A percentile compares a stretch with the other conserved stretches of the same genome.
These are phyloP conservation scores for Oxyruncus cristatus DNA, from an alignment of 2,113 vertebrate species.

Conservation along the genomic window DNA sequence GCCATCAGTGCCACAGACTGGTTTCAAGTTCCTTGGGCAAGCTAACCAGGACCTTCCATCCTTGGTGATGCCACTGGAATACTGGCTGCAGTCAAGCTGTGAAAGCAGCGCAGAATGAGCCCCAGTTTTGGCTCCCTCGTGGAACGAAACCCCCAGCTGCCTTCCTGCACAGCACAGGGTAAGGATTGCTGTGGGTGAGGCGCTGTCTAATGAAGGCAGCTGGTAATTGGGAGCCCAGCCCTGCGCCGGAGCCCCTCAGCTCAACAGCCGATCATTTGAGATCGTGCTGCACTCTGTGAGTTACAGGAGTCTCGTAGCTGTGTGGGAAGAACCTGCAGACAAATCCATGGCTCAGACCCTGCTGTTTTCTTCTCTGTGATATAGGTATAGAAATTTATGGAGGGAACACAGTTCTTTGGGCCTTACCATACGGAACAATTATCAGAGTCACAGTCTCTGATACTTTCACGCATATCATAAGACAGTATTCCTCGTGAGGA, in stretches of 20 bases:
- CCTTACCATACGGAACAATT: neutral
- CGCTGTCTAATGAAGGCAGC: neutral
- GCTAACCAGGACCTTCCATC: neutral
- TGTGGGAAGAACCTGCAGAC: constrained; percentile 21
- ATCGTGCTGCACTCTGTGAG: neutral
- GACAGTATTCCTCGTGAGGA: neutral
- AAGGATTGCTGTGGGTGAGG: neutral
- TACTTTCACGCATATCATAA: neutral
- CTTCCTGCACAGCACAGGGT: neutral
- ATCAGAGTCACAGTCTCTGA: neutral
- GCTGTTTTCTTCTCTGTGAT: neutral
- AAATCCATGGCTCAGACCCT: neutral
- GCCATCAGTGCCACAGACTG: constrained; percentile 19
- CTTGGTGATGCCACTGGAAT: accelerated
- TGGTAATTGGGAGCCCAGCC: neutral
- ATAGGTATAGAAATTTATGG: neutral
- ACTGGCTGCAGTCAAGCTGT: constrained; percentile 35
- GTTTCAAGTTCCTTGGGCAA: neutral
- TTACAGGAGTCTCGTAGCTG: neutral
- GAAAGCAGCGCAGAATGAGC: neutral
- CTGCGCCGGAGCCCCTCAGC: neutral
- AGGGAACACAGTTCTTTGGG: neutral
- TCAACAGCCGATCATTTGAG: neutral
- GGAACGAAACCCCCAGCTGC: neutral
- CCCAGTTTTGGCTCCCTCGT: accelerated